These are phyloP conservation scores for Meda fulgida DNA, from an alignment of 2,797 vertebrate species.

Conservation along the genomic window DNA sequence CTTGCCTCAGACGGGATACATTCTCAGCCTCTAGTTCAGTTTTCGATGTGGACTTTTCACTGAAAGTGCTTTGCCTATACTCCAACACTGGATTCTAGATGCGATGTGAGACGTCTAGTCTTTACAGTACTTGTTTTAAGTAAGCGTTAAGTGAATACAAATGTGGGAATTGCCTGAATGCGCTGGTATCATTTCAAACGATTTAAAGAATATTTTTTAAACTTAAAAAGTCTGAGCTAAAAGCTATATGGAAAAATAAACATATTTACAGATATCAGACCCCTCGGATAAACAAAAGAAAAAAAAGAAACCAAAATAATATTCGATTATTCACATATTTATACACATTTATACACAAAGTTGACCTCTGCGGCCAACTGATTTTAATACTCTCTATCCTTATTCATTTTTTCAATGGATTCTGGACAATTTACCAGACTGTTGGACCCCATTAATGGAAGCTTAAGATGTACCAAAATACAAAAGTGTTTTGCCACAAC, in stretches of 20 bases:
- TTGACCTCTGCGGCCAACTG: conserved; percentile 16
- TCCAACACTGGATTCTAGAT: background rate
- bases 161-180: conserved; percentile 10
- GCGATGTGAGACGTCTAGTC: background rate
- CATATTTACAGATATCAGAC: conserved; percentile 31
- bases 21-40: background rate
- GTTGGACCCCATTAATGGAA: conserved; percentile 52
- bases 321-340: conserved; percentile 66
- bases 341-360: conserved; percentile 59
- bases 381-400: conserved; percentile 33
- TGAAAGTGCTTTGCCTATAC: background rate
- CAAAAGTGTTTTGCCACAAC: conserved; percentile 22
- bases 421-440: conserved; percentile 40
- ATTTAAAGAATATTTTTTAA: conserved; percentile 4
- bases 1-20: background rate
- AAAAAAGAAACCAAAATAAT: conserved; percentile 37
- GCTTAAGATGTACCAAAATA: conserved; percentile 36
- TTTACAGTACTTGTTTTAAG: conserved; percentile 17
- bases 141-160: background rate
- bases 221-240: conserved; percentile 9
- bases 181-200: background rate
- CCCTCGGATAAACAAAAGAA: background rate
- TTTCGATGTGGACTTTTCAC: background rate
- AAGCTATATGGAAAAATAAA: conserved; percentile 35
- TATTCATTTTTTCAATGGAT: conserved; percentile 9